Percentiles rank a stretch among this genome's conserved stretches.
These are phyloP conservation scores for Circaetus cinerascens DNA, from an alignment of 2,113 vertebrate species.

Conservation along the genomic window DNA sequence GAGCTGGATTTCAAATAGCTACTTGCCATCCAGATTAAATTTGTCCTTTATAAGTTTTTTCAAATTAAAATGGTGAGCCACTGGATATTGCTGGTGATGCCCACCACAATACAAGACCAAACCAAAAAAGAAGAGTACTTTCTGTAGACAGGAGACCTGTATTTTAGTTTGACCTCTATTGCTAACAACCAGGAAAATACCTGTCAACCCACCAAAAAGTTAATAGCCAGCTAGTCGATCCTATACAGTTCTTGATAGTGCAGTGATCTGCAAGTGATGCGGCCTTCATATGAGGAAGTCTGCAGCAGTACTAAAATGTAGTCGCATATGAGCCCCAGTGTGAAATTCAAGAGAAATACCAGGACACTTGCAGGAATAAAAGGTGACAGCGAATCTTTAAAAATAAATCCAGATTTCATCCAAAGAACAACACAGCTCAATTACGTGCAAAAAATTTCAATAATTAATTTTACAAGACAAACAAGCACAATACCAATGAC, in stretches of 20 bases:
- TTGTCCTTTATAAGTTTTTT: fast-evolving
- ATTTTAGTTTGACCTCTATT: neutral
- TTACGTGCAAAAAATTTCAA: fast-evolving
- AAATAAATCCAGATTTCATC: neutral
- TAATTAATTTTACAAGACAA: neutral
- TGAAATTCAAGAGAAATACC: neutral
- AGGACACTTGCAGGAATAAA: neutral
- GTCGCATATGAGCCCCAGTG: fast-evolving
- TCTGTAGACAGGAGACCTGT: neutral
- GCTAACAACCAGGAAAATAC: neutral
- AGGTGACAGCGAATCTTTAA: neutral
- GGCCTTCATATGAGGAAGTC: neutral
- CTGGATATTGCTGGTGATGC: neutral
- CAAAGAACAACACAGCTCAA: neutral
- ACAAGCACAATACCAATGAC: neutral
- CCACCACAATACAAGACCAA: neutral
- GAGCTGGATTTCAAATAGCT: neutral
- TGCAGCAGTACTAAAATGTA: neutral
- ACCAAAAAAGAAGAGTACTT: neutral
- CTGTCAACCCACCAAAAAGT: neutral
- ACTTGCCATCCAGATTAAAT: neutral
- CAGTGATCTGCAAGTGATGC: neutral
- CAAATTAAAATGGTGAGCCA: neutral
- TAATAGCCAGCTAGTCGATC: neutral
- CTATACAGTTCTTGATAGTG: neutral